phyloP scores from a whole-genome alignment of 2,113 vertebrate species.

The Ophthalmolycus amberensis region DNA sequence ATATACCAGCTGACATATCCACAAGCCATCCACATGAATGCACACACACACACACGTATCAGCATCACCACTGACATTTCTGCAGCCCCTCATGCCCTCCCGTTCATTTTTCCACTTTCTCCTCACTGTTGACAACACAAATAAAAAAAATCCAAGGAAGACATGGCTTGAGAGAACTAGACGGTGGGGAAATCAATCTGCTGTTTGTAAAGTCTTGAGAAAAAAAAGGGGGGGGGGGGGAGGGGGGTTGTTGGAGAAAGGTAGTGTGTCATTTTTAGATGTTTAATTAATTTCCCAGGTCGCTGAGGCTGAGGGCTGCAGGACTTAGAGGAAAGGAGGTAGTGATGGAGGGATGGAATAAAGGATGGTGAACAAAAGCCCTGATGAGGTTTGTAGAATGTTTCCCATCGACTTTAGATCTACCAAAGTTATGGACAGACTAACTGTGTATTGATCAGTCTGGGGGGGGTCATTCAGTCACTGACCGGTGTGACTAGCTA shows the following conservation, averaged over 20 bases:
- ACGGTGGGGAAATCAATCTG: constrained; percentile 68
- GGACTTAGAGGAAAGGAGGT: constrained; percentile 31
- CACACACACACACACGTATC: not conserved
- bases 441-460: too few relatives aligned
- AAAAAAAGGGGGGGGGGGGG: constrained; percentile 23
- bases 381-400: constrained; percentile 22
- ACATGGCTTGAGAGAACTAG: constrained; percentile 45
- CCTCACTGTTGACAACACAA: constrained; percentile 12
- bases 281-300: constrained; percentile 71
- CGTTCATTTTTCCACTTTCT: constrained; percentile 30
- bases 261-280: constrained; percentile 68
- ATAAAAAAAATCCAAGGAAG: constrained; percentile 21
- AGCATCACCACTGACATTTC: not conserved
- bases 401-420: not conserved
- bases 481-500: too few relatives aligned
- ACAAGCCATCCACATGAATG: not conserved
- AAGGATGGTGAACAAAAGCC: constrained; percentile 19
- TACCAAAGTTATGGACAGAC: not conserved
- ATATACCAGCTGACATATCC: constrained; percentile 19
- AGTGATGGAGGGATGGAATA: not conserved
- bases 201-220: constrained; percentile 34
- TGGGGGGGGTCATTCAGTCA: too few relatives aligned
- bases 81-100: not conserved
- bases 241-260: constrained; percentile 27
- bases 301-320: constrained; percentile 29